Evolutionary conservation across 2,888 invertebrate genomes (phyloP).

Genomic region (Oxystoma pomonae): DNA sequence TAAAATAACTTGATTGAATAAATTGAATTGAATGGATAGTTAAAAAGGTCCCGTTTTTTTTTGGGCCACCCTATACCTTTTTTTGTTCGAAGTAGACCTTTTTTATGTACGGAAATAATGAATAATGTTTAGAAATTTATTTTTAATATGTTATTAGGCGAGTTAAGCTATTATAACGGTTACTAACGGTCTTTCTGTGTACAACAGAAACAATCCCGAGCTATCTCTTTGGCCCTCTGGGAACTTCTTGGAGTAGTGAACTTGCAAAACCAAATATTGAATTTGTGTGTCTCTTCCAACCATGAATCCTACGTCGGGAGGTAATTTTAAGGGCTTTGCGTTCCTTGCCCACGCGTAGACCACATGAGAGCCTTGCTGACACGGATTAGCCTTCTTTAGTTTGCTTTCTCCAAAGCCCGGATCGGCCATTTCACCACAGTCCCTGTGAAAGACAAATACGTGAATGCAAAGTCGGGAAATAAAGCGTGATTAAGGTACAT

Average conservation of each 20-base stretch:
- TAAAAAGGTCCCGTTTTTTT: too few relatives aligned
- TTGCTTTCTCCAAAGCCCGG: conserved; percentile 39
- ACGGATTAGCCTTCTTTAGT: conserved; percentile 66
- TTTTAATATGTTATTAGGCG: too few relatives aligned
- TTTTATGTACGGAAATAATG: too few relatives aligned
- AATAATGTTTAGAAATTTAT: too few relatives aligned
- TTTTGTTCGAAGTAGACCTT: too few relatives aligned
- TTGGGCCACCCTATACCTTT: too few relatives aligned
- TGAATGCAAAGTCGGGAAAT: too few relatives aligned
- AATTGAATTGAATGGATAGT: too few relatives aligned
- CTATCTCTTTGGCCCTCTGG: conserved; percentile 71
- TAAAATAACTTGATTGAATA: too few relatives aligned
- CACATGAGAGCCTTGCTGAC: conserved; percentile 69
- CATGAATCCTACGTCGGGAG: conserved; percentile 87
- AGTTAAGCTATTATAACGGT: too few relatives aligned
- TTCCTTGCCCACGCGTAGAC: conserved; percentile 94
- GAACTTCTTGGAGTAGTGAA: conserved; percentile 50
- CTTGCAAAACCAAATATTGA: conserved; percentile 88
- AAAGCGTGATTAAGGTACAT: too few relatives aligned
- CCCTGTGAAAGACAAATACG: too few relatives aligned
- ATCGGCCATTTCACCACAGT: conserved; percentile 89
- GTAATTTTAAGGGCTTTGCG: conserved; percentile 76
- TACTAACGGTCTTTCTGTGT: conserved; percentile 68
- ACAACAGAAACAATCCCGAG: conserved; percentile 78
- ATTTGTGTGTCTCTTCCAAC: conserved; percentile 80